These are phyloP conservation scores for Acrocephalus arundinaceus DNA, from an alignment of 2,113 vertebrate genomes.

Conservation along the genomic window DNA sequence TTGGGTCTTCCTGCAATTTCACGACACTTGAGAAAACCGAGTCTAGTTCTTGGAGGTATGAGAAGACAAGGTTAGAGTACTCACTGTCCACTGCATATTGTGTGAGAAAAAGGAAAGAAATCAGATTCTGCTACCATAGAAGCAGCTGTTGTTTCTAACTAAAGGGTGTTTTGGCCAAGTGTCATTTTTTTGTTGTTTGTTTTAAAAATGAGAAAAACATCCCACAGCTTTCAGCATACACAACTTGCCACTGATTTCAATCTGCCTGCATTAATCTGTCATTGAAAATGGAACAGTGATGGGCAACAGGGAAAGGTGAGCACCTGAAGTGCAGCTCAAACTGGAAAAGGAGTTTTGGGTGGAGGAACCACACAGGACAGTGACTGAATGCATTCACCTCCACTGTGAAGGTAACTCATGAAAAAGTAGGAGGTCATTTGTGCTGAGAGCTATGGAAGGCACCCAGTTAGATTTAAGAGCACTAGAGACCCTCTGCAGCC, in stretches of 20 bases:
- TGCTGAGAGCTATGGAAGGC: background rate
- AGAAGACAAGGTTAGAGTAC: background rate
- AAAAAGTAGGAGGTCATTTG: background rate
- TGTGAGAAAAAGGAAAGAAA: background rate
- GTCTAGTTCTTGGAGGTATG: slow-evolving; percentile 12
- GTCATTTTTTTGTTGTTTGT: background rate
- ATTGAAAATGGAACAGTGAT: background rate
- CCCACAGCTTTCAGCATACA: background rate
- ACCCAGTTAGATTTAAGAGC: background rate
- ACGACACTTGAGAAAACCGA: background rate
- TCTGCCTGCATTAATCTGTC: background rate
- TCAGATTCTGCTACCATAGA: background rate
- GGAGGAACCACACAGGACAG: rapidly evolving
- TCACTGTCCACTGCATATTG: background rate
- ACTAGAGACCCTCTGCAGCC: background rate
- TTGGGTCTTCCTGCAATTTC: slow-evolving; percentile 41
- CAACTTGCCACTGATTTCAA: background rate
- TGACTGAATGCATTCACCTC: background rate
- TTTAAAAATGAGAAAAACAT: background rate
- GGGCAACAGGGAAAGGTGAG: background rate
- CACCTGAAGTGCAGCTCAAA: background rate
- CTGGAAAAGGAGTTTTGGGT: background rate
- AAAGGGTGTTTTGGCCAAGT: background rate
- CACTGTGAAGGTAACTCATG: background rate
- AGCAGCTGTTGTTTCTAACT: background rate